Conservation (phyloP, 2,888 invertebrate species). For the Macrosoma leucophasiata region DNA sequence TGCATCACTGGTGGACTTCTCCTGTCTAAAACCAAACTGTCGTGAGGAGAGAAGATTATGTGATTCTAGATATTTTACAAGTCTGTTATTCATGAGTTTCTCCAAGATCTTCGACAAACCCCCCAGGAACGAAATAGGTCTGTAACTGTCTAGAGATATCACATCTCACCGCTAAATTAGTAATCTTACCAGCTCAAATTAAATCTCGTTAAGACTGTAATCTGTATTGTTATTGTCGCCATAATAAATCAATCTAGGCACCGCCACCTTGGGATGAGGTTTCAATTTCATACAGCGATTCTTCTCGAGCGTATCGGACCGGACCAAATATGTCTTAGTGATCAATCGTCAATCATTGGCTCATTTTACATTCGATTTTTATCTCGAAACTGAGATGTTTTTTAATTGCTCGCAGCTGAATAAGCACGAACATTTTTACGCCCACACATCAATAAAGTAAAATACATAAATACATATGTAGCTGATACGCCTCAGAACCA, state of each 20-base stretch:
- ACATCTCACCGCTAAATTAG: too few relatives aligned
- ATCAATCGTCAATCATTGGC: constrained; percentile 50
- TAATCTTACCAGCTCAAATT: too few relatives aligned
- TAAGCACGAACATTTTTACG: constrained; percentile 26
- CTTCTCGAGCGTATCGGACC: constrained; percentile 61
- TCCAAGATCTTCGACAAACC: too few relatives aligned
- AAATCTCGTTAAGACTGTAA: too few relatives aligned
- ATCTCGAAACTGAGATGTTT: constrained; percentile 50
- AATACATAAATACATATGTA: neutral
- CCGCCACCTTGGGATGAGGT: constrained; percentile 58
- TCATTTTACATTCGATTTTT: constrained; percentile 56
- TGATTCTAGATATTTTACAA: too few relatives aligned
- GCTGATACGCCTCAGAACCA: too few relatives aligned
- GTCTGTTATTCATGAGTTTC: too few relatives aligned
- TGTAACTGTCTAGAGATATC: too few relatives aligned
- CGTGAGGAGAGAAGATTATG: too few relatives aligned
- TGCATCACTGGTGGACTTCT: too few relatives aligned
- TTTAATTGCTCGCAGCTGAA: constrained; percentile 29
- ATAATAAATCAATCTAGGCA: constrained; percentile 43
- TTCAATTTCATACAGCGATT: constrained; percentile 57
- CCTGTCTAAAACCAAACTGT: too few relatives aligned
- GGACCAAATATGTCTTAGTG: constrained; percentile 57
- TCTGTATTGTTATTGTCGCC: constrained; percentile 41
- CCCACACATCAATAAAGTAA: constrained; percentile 5
- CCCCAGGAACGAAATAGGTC: too few relatives aligned